Base-by-base conservation (phyloP, 35 echinoderm and acorn worm genomes). In the Antedon bifida region DNA sequence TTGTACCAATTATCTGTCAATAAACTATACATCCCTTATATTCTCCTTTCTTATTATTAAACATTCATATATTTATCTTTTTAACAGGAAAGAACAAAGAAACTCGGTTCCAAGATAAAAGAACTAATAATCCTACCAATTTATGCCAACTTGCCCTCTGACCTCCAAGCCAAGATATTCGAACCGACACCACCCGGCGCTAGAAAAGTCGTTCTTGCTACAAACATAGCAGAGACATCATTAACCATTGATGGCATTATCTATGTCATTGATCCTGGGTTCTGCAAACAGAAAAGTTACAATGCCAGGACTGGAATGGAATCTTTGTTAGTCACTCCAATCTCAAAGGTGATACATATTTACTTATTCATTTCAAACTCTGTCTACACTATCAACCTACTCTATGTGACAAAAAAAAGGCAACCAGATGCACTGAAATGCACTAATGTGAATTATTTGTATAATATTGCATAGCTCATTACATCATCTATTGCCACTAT, bases 291-390 rank as follows among this genome's bases (percentile, higher is more conserved):
- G 93, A 96, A 96, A 84, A 96, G 93, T 33, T 96, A 96, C 76
- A 96, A 96, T 85, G 93, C 93, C 17, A 89, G 93, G 34, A 96
- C 93, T 10, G 93, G 93, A 34, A 96, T 96, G 93, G 93, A 96
- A 39, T 96, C 93, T 0, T 64, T 96, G 21, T 81, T 96, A 1
- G 93, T 96, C 17, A 89, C 89, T 32, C 93, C 93, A 1, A 86
- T 96, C 30, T 96, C 93, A 89, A 96, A 92, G 93, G 93, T 96
- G 10, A 32, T 7, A 42, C 38, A n/a, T n/a, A n/a, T n/a, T n/a
- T n/a, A n/a, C n/a, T n/a, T n/a, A n/a, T n/a, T n/a, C n/a, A n/a
- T n/a, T n/a, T n/a, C n/a, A n/a, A n/a, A n/a, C n/a, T n/a, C n/a
- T n/a, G n/a, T n/a, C n/a, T n/a, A n/a, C n/a, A n/a, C n/a, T n/a